A percentile compares a stretch with the other conserved stretches of the same genome.
Evolutionary conservation across 2,797 vertebrate genomes (phyloP).

Genomic region (Vultur gryphus): DNA sequence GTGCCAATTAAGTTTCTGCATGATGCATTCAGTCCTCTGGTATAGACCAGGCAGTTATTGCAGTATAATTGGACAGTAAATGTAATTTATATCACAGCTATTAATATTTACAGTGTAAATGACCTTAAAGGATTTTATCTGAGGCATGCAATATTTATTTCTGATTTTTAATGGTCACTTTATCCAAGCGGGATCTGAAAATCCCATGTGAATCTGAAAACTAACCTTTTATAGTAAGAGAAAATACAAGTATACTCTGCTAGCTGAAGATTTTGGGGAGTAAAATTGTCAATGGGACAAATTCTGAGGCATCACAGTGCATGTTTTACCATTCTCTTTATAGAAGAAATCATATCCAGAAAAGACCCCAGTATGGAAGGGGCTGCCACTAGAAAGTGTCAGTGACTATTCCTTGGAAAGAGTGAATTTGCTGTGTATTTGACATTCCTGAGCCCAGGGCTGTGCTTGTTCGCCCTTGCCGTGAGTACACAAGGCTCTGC

Average conservation of each 20-base stretch:
- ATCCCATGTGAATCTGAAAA: neutral
- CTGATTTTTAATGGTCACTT: neutral
- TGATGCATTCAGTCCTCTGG: neutral
- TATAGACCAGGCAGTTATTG: neutral
- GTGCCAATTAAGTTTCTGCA: neutral
- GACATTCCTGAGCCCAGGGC: neutral
- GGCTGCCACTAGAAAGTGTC: neutral
- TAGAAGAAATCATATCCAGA: neutral
- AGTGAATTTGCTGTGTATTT: neutral
- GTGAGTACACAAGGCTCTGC: neutral
- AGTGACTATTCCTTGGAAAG: neutral
- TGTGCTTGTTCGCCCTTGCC: neutral
- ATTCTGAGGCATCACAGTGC: neutral
- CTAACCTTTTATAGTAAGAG: neutral
- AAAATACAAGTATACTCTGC: neutral
- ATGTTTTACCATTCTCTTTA: neutral
- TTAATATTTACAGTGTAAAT: neutral
- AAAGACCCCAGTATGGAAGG: neutral
- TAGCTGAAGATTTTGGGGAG: neutral
- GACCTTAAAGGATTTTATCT: neutral
- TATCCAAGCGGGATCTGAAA: neutral
- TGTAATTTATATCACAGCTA: neutral
- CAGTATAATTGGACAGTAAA: neutral
- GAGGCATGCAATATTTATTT: neutral
- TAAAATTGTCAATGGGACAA: neutral